These are phyloP conservation scores for Periophthalmus modestus DNA, from an alignment of 2,113 vertebrate genomes.

Conservation along the genomic window DNA sequence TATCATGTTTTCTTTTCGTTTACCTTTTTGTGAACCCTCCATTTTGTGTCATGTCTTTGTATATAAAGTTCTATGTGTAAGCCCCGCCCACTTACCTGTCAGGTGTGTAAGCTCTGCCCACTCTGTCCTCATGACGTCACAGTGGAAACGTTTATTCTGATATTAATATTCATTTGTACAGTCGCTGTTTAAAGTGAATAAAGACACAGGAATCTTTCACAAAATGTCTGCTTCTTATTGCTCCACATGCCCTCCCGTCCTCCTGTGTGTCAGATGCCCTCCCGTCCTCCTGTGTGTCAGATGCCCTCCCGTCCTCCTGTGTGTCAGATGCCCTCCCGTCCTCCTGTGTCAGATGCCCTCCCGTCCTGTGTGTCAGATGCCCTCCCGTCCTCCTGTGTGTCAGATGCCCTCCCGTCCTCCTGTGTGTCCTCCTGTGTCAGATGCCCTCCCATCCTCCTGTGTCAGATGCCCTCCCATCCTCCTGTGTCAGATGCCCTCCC, in stretches of 20 bases:
- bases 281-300: no score
- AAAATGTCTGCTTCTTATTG: neutral
- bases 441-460: no score
- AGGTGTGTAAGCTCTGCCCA: conserved; percentile 6
- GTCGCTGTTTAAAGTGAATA: conserved; percentile 5
- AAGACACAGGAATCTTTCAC: neutral
- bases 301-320: no score
- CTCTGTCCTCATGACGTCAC: conserved; percentile 4
- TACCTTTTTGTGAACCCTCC: neutral
- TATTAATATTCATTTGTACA: neutral
- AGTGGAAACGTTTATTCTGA: neutral
- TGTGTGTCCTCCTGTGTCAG: no score
- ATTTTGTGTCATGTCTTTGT: neutral
- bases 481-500: no score
- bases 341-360: no score
- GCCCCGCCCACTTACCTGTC: conserved; percentile 4
- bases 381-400: neutral
- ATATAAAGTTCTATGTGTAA: neutral
- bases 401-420: no score
- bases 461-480: no score
- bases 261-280: no score
- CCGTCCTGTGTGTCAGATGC: neutral
- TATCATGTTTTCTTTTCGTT: neutral
- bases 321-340: no score
- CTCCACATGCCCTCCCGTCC: neutral